A percentile compares a stretch with the other conserved stretches of the same genome.
phyloP scores from a whole-genome alignment of 2,888 invertebrate species.

The Clanis bilineata region DNA sequence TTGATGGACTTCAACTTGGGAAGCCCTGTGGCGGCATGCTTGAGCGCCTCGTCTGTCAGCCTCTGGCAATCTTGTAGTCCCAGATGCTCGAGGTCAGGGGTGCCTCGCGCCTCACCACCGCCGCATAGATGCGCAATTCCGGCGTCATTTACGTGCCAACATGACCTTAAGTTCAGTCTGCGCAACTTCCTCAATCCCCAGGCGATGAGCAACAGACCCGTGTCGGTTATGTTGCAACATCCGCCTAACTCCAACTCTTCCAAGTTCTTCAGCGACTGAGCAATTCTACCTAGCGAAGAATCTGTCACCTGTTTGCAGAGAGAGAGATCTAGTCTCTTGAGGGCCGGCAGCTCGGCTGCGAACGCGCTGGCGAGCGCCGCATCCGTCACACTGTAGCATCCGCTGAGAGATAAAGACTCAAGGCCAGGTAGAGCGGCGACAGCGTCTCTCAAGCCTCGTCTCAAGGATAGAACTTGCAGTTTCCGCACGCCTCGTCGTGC shows the following conservation, averaged over 20 bases:
- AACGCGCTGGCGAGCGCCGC: slow-evolving; percentile 92
- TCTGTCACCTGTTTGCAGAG: slow-evolving; percentile 98
- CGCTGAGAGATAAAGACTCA: slow-evolving; percentile 93
- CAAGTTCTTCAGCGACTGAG: slow-evolving; percentile 91
- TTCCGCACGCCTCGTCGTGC: slow-evolving; percentile 93
- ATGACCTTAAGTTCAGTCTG: slow-evolving; percentile 93
- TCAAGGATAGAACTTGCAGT: slow-evolving; percentile 93
- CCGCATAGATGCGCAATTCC: slow-evolving; percentile 94
- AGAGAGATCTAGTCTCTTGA: slow-evolving; percentile 92
- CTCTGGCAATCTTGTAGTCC: slow-evolving; percentile 97
- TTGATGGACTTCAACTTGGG: slow-evolving; percentile 92
- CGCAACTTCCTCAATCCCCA: slow-evolving; percentile 93
- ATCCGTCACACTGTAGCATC: slow-evolving; percentile 96
- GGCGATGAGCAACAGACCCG: slow-evolving; percentile 92
- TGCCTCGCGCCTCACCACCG: slow-evolving; percentile 89
- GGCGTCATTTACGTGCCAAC: slow-evolving; percentile 95
- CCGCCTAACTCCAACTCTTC: slow-evolving; percentile 95
- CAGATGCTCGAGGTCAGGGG: slow-evolving; percentile 90
- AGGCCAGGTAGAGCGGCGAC: slow-evolving; percentile 92
- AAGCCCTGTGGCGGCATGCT: slow-evolving; percentile 91
- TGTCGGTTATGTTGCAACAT: slow-evolving; percentile 95
- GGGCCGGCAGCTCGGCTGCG: slow-evolving; percentile 87
- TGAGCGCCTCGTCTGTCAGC: slow-evolving; percentile 94
- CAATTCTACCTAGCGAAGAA: slow-evolving; percentile 91
- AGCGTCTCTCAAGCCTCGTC: slow-evolving; percentile 91